These are phyloP conservation scores for Centruroides sculpturatus DNA, from an alignment of 1,140 invertebrate species.

Conservation along the genomic window DNA sequence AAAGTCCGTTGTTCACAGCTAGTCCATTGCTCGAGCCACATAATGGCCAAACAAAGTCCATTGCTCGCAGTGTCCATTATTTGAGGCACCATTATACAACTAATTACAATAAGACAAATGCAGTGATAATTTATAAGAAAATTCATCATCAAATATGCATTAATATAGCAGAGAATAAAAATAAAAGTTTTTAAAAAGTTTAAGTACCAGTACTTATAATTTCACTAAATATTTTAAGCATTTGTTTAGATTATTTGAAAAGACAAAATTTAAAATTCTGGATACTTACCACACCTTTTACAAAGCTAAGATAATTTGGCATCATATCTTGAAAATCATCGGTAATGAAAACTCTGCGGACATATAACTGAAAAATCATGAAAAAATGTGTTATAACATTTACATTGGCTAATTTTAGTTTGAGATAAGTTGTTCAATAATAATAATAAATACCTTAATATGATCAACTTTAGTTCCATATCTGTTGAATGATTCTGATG, in stretches of 20 bases:
- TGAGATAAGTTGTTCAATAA: no score
- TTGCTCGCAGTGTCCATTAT: no score
- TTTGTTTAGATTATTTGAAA: conserved; percentile 1
- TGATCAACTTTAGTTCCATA: conserved; percentile 58
- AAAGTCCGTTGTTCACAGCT: no score
- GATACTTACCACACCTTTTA: conserved; percentile 63
- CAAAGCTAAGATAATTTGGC: conserved; percentile 92
- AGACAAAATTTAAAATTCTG: not conserved
- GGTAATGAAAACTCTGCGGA: conserved; percentile 95
- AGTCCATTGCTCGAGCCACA: no score
- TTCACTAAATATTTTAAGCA: not conserved
- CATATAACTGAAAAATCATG: conserved; percentile 51
- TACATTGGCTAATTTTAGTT: no score
- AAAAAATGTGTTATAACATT: no score
- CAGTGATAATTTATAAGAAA: no score
- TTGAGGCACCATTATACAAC: no score
- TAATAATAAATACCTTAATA: conserved; percentile 52
- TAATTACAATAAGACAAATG: no score
- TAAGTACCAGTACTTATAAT: not conserved
- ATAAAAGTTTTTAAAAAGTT: not conserved
- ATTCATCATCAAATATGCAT: no score
- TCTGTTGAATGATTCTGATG: conserved; percentile 92
- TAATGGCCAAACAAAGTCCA: no score
- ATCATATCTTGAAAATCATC: conserved; percentile 99
- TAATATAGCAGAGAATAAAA: no score